Evolutionary conservation across 2,888 invertebrate species (phyloP).

Genomic region (Lasioglossum leucozonium): DNA sequence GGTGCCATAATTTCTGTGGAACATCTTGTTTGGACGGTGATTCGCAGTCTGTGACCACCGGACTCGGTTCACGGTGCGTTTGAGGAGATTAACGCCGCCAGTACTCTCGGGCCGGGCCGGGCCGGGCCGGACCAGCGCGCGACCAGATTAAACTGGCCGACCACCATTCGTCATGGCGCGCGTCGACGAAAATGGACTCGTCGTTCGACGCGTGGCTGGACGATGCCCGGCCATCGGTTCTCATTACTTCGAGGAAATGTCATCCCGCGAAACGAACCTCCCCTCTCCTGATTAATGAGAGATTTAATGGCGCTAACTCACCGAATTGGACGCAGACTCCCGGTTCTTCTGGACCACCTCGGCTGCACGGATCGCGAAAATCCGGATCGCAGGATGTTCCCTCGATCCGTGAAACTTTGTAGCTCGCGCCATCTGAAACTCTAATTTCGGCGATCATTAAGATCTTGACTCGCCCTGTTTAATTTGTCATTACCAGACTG

Average conservation of each 20-base stretch:
- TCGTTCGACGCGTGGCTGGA: slow-evolving; percentile 50
- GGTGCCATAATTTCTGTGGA: neutral
- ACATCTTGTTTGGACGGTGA: slow-evolving; percentile 8
- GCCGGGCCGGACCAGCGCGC: neutral
- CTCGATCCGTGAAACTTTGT: neutral
- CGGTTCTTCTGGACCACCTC: neutral
- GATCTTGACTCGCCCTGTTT: neutral
- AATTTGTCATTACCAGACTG: neutral
- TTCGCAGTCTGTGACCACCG: neutral
- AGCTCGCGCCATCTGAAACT: neutral
- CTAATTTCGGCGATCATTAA: neutral
- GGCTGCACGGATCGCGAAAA: neutral
- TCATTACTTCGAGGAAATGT: slow-evolving; percentile 35
- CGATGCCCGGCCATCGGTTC: slow-evolving; percentile 36
- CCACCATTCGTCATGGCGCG: slow-evolving; percentile 45
- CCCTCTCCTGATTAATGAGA: slow-evolving; percentile 29
- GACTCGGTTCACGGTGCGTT: slow-evolving; percentile 55
- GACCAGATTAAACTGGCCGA: slow-evolving; percentile 30
- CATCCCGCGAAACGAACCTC: neutral
- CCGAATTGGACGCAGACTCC: slow-evolving; percentile 1
- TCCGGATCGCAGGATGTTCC: neutral
- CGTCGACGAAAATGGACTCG: slow-evolving; percentile 66
- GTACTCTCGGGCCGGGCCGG: slow-evolving; percentile 1
- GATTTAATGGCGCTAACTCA: slow-evolving; percentile 25
- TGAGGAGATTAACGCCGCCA: slow-evolving; percentile 64